phyloP scores from a whole-genome alignment of 2,888 invertebrate genomes.

The Rhamphomyia laevipes region DNA sequence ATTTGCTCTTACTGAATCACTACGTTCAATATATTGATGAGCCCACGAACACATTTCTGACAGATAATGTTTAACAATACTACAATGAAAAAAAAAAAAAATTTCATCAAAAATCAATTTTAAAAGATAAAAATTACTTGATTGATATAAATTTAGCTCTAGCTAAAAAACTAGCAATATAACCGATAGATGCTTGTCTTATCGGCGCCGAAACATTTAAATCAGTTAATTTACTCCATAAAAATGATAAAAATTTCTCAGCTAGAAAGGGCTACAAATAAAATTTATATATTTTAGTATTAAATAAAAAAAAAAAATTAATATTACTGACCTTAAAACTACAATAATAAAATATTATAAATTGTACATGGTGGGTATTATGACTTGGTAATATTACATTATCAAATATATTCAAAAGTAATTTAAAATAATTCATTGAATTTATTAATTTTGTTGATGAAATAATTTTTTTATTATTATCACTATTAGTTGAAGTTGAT shows the following conservation, averaged over 20 bases:
- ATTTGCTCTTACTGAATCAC: constrained; percentile 29
- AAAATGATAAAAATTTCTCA: constrained; percentile 54
- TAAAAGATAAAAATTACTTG: constrained; percentile 39
- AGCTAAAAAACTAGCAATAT: constrained; percentile 62
- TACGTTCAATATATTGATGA: constrained; percentile 57
- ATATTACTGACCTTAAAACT: constrained; percentile 45
- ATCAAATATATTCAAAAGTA: constrained; percentile 60
- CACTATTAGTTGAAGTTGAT: not conserved
- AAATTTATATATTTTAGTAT: not conserved
- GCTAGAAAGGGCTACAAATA: constrained; percentile 18
- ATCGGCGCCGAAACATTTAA: constrained; percentile 51
- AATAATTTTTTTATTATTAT: not conserved
- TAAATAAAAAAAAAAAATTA: not conserved
- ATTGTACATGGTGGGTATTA: constrained; percentile 69
- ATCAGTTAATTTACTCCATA: constrained; percentile 63
- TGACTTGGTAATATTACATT: constrained; percentile 71
- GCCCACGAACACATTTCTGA: constrained; percentile 71
- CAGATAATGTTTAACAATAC: constrained; percentile 51
- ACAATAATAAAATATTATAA: constrained; percentile 60
- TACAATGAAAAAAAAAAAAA: constrained; percentile 28
- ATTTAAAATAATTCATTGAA: constrained; percentile 38
- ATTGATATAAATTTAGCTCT: constrained; percentile 52
- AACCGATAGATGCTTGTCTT: constrained; percentile 58
- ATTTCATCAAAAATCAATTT: not conserved
- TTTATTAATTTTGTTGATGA: constrained; percentile 18